These are phyloP conservation scores for Eulemur rufifrons DNA, from an alignment of 2,113 vertebrate genomes.

Conservation along the genomic window DNA sequence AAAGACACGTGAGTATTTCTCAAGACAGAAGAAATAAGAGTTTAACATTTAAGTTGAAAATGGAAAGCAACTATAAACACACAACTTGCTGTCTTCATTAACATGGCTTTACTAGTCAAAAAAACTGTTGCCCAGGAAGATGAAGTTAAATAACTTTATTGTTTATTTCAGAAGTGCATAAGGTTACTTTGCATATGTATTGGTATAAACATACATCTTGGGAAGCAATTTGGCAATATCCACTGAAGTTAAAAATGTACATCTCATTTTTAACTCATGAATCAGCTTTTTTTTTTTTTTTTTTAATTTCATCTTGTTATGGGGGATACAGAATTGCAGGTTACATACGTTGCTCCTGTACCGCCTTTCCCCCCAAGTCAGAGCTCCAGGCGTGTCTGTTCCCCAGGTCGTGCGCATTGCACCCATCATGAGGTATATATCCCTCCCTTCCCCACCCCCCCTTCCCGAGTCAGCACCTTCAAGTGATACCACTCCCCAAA, in stretches of 20 bases:
- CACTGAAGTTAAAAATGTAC: neutral
- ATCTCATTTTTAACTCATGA: neutral
- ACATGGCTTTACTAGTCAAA: neutral
- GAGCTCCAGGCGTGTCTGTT: no score
- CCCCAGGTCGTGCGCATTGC: no score
- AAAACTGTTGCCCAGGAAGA: neutral
- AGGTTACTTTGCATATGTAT: neutral
- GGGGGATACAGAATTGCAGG: no score
- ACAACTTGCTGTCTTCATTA: neutral
- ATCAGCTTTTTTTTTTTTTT: neutral
- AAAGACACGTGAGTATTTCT: neutral
- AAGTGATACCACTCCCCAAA: no score
- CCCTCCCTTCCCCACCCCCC: no score
- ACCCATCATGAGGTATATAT: no score
- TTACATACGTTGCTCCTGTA: no score
- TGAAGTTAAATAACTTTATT: neutral
- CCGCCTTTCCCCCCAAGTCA: no score
- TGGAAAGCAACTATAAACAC: neutral
- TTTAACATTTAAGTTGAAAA: neutral
- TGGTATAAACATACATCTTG: neutral
- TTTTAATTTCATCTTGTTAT: no score
- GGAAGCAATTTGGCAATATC: neutral
- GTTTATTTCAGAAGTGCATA: neutral
- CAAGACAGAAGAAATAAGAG: neutral
- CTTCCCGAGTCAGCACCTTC: no score